Evolutionary conservation across 2,113 vertebrate genomes (phyloP), one percentile per base, ranked within the genome.

Genomic region (Cyprinodon variegatus): DNA sequence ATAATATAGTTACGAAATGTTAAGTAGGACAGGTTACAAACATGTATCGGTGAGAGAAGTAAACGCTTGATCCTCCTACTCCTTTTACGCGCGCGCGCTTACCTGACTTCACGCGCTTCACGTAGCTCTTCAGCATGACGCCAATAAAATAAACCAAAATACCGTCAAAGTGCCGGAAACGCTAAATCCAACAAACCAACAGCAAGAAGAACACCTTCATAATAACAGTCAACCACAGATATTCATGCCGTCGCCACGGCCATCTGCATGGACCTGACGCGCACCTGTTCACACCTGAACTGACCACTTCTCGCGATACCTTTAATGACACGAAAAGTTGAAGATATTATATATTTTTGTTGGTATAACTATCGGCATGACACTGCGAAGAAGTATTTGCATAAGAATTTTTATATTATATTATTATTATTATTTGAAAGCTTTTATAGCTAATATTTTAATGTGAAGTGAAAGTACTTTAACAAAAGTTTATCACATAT

Each of bases 61-160:
- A n/a, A n/a, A 4, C 17, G 50, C n/a, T 2, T 57, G 17, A 11
- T 45, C 43, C 43, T 45, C 9, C 50, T 57, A n/a, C 8, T 57
- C 43, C 4, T 41, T 41, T 41, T 41, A 41, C 41, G 41, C 9
- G 5, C 20, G 20, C 20, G 20, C 11, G 66, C 85, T 90, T 85
- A 94, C 93, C 92, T 59, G 86, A 86, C 62, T 89, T 93, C 0
- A 93, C 89, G 15, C 92, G 91, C 36, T 92, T 93, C 48, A 91
- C 77, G 13, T 92, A 94, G 17, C 53, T 68, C 13, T 86, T 82
- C 1, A 94, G 48, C 89, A 93, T 92, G 41, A 37, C 57, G 72
- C 14, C 50, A 1, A 12, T 9, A 69, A 17, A 9, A 0, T n/a
- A 68, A 60, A 61, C 20, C 46, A 59, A 48, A 64, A 15, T 2